phyloP scores from a whole-genome alignment of 35 echinoderm and acorn worm species.

The Apostichopus parvimensis region DNA sequence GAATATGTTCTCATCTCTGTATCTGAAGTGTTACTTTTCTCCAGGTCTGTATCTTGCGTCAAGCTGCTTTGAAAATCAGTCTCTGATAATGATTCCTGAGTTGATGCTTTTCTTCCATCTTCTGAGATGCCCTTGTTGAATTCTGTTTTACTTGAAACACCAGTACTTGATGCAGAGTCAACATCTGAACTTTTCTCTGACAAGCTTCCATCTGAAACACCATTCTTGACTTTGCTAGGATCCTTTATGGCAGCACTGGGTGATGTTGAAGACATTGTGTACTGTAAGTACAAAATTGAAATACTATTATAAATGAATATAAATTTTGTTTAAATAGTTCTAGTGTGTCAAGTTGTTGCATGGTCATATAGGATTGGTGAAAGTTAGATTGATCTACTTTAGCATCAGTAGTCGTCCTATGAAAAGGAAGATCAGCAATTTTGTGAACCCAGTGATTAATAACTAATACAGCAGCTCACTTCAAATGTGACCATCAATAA shows the following conservation, averaged over 20 bases:
- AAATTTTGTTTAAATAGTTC: too few relatives aligned
- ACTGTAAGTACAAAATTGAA: neutral
- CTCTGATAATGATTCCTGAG: neutral
- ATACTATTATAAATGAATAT: too few relatives aligned
- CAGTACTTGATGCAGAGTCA: neutral
- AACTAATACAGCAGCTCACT: too few relatives aligned
- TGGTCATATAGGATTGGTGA: too few relatives aligned
- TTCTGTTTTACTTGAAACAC: neutral
- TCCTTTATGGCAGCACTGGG: neutral
- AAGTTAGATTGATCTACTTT: too few relatives aligned
- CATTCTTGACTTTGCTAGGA: neutral
- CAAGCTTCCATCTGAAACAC: neutral
- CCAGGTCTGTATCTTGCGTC: neutral
- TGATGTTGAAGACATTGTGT: neutral
- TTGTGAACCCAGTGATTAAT: too few relatives aligned
- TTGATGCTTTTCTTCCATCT: neutral
- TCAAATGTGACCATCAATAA: too few relatives aligned
- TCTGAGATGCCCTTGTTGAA: neutral
- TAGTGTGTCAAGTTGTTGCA: too few relatives aligned
- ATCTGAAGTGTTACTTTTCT: neutral
- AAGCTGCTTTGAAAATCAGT: neutral
- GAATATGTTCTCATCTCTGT: neutral
- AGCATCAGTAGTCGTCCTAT: too few relatives aligned
- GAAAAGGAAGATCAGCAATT: too few relatives aligned
- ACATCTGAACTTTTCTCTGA: neutral